phyloP scores from a whole-genome alignment of 2,113 vertebrate species.

The Gracilinanus agilis region DNA sequence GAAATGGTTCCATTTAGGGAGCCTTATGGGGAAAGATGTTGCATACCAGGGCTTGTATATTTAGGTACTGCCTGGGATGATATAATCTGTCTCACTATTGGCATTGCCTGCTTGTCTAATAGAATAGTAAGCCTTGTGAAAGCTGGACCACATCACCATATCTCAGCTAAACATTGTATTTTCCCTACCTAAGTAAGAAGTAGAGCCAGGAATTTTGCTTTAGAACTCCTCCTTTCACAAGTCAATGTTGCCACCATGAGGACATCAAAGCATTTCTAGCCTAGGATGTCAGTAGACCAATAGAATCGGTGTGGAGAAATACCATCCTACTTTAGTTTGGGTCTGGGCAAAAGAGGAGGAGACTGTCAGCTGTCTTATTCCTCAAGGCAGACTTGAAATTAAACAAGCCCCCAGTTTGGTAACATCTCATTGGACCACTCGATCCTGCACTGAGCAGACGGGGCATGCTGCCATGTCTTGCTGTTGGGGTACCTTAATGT shows the following conservation, averaged over 20 bases:
- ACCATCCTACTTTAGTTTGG: background rate
- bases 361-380: background rate
- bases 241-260: background rate
- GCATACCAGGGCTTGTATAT: background rate
- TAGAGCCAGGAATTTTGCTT: background rate
- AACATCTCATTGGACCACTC: background rate
- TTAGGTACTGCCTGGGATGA: background rate
- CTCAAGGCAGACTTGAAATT: background rate
- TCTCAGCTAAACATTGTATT: background rate
- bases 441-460: background rate
- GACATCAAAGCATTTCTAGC: background rate
- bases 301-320: background rate
- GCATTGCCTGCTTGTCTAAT: background rate
- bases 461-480: background rate
- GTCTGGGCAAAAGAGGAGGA: background rate
- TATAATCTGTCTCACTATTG: background rate
- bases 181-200: background rate
- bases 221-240: background rate
- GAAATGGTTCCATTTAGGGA: background rate
- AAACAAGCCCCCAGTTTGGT: background rate
- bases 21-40: background rate
- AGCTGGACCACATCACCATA: background rate
- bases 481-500: background rate
- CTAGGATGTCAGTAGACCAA: background rate
- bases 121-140: background rate